A percentile compares a stretch with the other conserved stretches of the same genome.
Conservation (phyloP, 2,113 vertebrate species). For the Coptodon bakossiorum region DNA sequence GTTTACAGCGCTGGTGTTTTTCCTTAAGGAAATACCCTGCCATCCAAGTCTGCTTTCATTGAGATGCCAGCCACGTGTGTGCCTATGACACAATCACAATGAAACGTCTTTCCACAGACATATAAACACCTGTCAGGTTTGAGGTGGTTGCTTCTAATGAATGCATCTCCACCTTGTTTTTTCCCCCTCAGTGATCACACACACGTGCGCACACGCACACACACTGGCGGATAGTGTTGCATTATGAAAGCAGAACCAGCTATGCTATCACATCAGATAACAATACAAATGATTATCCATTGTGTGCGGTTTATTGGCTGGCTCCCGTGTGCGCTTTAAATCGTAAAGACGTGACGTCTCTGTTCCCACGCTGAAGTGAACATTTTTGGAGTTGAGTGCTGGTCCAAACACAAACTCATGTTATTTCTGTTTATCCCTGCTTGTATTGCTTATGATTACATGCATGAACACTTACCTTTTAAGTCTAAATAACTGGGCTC, state of each 20-base stretch:
- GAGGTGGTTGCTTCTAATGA: neutral
- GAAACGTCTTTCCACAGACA: neutral
- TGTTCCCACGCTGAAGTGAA: neutral
- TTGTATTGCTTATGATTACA: neutral
- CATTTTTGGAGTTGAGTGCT: neutral
- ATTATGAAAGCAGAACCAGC: neutral
- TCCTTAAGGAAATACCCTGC: neutral
- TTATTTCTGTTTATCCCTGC: neutral
- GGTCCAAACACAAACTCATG: neutral
- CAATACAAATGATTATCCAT: neutral
- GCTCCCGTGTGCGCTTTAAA: neutral
- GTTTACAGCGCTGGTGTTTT: neutral
- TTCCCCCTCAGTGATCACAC: neutral
- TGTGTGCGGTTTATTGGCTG: neutral
- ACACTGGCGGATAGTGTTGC: neutral
- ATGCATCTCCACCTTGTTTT: neutral
- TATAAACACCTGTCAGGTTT: neutral
- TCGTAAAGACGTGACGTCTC: neutral
- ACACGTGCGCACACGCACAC: accelerated
- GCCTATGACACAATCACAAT: neutral
- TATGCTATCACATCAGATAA: neutral
- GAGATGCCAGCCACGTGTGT: neutral
- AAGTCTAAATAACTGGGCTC: neutral
- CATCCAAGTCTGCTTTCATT: neutral
- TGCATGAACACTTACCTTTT: neutral